Evolutionary conservation across 92 coral and sea anemone species (phyloP).

Genomic region (Palythoa heliodiscus): DNA sequence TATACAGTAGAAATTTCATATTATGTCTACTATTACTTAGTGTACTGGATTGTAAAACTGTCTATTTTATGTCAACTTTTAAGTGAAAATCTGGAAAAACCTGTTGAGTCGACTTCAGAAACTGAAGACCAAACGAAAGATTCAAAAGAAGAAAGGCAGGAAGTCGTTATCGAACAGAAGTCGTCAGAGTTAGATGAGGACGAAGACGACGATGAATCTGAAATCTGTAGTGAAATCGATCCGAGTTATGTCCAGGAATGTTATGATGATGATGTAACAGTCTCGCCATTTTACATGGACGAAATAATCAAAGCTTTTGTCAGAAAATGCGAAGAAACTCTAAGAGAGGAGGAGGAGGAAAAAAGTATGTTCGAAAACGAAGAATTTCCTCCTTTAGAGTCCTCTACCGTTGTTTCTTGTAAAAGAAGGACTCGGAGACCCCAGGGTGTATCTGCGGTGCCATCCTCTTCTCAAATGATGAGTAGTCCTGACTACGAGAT

Average conservation of each 20-base stretch:
- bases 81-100: not conserved
- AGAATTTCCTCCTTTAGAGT: conserved; percentile 60
- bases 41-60: no score
- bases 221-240: conserved; percentile 15
- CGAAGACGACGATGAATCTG: conserved; percentile 5
- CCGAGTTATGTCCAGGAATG: conserved; percentile 42
- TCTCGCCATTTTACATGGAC: conserved; percentile 62
- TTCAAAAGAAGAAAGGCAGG: not conserved
- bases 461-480: not conserved
- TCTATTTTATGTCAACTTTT: not conserved
- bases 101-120: not conserved
- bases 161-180: not conserved
- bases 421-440: not conserved
- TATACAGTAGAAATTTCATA: no score
- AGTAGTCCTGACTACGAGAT: conserved; percentile 32
- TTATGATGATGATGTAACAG: conserved; percentile 65
- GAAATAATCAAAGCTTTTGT: conserved; percentile 73
- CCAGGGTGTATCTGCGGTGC: not conserved
- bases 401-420: conserved; percentile 9
- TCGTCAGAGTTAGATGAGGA: not conserved
- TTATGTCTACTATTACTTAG: not conserved
- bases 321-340: conserved; percentile 58
- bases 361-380: conserved; percentile 35
- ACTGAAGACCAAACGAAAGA: not conserved
- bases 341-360: conserved; percentile 9